These are phyloP conservation scores for Drosophila leontia DNA, from an alignment of 1,140 invertebrate genomes.

Conservation along the genomic window DNA sequence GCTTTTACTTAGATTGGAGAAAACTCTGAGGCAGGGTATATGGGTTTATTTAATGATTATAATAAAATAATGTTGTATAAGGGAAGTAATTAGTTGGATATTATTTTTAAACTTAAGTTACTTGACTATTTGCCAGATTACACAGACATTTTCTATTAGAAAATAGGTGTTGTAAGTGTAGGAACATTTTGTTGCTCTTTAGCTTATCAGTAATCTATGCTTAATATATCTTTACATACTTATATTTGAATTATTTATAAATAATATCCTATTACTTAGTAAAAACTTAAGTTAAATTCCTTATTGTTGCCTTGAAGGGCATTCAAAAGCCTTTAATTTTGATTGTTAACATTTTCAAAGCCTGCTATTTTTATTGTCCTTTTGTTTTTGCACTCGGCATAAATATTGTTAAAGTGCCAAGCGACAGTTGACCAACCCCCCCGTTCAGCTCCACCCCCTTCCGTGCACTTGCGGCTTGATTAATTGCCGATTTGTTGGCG, in stretches of 20 bases:
- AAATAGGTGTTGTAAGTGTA: no score
- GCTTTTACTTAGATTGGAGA: slow-evolving; percentile 27
- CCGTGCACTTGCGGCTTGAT: slow-evolving; percentile 61
- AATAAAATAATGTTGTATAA: background rate
- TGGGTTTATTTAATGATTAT: background rate
- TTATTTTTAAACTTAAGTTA: background rate
- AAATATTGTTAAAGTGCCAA: slow-evolving; percentile 80
- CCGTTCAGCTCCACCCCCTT: background rate
- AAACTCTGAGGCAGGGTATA: background rate
- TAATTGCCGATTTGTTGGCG: slow-evolving; percentile 82
- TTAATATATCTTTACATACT: no score
- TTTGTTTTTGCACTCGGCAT: slow-evolving; percentile 64
- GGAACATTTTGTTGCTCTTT: no score
- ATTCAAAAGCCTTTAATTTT: background rate
- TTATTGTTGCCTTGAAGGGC: background rate
- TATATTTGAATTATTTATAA: no score
- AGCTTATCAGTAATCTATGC: no score
- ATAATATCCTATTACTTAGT: no score
- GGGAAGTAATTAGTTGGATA: background rate
- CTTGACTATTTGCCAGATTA: background rate
- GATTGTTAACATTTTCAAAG: background rate
- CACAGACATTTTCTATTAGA: no score
- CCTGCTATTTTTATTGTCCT: slow-evolving; percentile 46
- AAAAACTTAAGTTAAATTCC: no score
- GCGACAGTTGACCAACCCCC: slow-evolving; percentile 49